phyloP scores from a whole-genome alignment of 1,140 invertebrate species.

The Pteromalus puparum region DNA sequence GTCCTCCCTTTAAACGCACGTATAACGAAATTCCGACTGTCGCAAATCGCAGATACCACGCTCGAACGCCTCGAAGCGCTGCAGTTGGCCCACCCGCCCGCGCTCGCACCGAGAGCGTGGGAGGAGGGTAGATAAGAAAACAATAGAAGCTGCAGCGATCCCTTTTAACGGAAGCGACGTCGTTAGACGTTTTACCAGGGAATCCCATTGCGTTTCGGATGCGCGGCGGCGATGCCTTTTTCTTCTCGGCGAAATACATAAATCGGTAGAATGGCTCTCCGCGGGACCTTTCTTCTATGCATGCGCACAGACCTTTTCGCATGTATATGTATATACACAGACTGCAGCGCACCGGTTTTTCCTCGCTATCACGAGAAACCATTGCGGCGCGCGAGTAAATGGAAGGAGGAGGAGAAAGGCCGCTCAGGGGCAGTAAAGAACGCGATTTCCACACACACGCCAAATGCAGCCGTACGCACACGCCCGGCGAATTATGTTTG shows the following conservation, averaged over 20 bases:
- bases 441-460: slow-evolving; percentile 30
- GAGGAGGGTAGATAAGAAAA: slow-evolving; percentile 36
- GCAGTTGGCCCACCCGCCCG: not conserved
- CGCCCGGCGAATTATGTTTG: not conserved
- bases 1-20: slow-evolving; percentile 1
- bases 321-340: too few species aligned
- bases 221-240: slow-evolving; percentile 20
- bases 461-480: slow-evolving; percentile 11
- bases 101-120: too few species aligned
- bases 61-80: slow-evolving; percentile 20
- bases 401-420: not conserved
- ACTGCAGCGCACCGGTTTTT: not conserved
- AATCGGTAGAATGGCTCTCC: slow-evolving; percentile 39
- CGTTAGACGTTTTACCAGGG: slow-evolving; percentile 45
- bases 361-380: not conserved
- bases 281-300: not conserved
- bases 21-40: slow-evolving; percentile 27
- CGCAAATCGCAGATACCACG: slow-evolving; percentile 40
- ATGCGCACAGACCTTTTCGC: not conserved
- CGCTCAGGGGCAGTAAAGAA: slow-evolving; percentile 21
- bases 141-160: slow-evolving; percentile 37
- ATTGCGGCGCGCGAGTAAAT: slow-evolving; percentile 5
- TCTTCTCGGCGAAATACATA: slow-evolving; percentile 27
- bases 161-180: slow-evolving; percentile 9
- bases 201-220: slow-evolving; percentile 36